A percentile compares a stretch with the other conserved stretches of the same genome.
Evolutionary conservation across 2,797 vertebrate species (phyloP).

Genomic region (Loriculus beryllinus): DNA sequence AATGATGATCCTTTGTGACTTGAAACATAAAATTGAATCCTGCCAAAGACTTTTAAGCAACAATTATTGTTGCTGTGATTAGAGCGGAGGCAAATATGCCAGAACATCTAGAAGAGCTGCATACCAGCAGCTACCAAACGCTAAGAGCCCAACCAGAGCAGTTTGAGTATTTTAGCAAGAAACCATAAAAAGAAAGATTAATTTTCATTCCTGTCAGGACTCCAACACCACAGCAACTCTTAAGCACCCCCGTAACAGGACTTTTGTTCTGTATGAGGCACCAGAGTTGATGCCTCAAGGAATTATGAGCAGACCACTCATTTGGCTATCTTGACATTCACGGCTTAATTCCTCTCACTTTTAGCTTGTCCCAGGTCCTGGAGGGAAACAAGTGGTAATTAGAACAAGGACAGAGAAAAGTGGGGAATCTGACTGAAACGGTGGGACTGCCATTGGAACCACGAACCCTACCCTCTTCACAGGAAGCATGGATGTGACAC

Average conservation of each 20-base stretch:
- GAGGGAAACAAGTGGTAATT: not conserved
- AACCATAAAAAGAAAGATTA: conserved; percentile 27
- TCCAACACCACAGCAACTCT: conserved; percentile 23
- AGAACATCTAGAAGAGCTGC: not conserved
- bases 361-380: not conserved
- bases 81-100: not conserved
- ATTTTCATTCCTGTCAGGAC: conserved; percentile 29
- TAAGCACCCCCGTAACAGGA: conserved; percentile 36
- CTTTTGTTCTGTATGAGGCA: not conserved
- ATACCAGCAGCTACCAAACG: not conserved
- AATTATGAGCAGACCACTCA: conserved; percentile 19
- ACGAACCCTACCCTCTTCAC: not conserved
- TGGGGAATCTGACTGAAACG: not conserved
- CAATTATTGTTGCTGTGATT: not conserved
- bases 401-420: not conserved
- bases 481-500: not conserved
- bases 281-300: conserved; percentile 32
- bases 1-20: not conserved
- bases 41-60: not conserved
- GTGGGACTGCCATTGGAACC: not conserved
- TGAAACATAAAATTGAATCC: not conserved
- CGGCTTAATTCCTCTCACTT: not conserved
- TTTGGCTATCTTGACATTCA: conserved; percentile 40
- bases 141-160: not conserved
- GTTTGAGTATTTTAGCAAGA: conserved; percentile 11